Base-by-base conservation (phyloP, 2,113 vertebrate genomes). In the Microcebus griseorufus region DNA sequence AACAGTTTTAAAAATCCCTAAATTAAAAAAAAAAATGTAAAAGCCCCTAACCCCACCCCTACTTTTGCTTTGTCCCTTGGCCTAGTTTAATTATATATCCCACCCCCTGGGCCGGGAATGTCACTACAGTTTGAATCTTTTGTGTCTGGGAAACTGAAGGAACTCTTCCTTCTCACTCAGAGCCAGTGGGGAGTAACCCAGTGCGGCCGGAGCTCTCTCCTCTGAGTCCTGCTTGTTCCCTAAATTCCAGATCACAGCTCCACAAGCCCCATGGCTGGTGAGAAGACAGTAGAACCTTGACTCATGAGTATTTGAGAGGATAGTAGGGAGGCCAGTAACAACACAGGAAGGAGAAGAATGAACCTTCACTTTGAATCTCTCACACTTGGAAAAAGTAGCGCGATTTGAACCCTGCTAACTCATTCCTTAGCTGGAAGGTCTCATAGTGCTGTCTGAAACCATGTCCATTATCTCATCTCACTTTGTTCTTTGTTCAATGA, bases 1-100 rank as follows among this genome's bases (percentile, higher is more conserved):
- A 83, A 91, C 64, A 81, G 60, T 58, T 95, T 93, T 39, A 3
- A 37, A 88, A 96, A 29, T 51, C 87, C 51, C 80, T 78, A 67
- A 95, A 86, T 60, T 60, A 42, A 32, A 88, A 91, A 84, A n/a
- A 23, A 45, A 75, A 85, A 16, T 37, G 8, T 53, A 62, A 85
- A 86, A 34, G 22, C 9, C 9, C 17, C 23, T 20, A 9, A 65
- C 60, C 7, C 32, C 65, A 67, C 32, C 60, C 76, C n/a, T 94
- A n/a, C 29, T 86, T 89, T 58, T 90, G 48, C 73, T 69, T 94
- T 95, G 82, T 80, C 67, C 73, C 39, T 78, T 23, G n/a, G 3
- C 81, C 84, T 85, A 27, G 27, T 90, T 62, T 89, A 79, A 84
- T 64, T 90, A 53, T 37, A 34, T 51, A 78, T 5, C 39, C 62